Evolutionary conservation across 2,797 vertebrate species (phyloP).

Genomic region (Urosaurus nigricauda): DNA sequence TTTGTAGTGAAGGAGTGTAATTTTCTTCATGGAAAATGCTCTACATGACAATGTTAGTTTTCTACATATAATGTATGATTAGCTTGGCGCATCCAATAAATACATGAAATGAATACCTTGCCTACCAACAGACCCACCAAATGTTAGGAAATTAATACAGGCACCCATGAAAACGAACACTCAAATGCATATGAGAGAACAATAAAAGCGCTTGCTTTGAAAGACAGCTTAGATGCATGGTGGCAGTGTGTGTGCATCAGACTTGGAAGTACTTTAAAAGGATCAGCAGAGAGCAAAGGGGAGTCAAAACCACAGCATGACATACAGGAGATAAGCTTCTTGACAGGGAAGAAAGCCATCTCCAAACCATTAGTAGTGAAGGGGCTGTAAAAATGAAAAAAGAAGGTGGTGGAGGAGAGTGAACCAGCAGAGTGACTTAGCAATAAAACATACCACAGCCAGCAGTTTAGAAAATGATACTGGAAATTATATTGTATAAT

Average conservation of each 20-base stretch:
- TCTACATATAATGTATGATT: constrained; percentile 41
- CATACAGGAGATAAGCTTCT: constrained; percentile 17
- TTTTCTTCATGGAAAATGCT: constrained; percentile 31
- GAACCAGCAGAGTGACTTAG: background rate
- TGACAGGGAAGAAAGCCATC: constrained; percentile 25
- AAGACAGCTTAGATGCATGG: constrained; percentile 29
- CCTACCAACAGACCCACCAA: constrained; percentile 17
- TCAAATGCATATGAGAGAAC: constrained; percentile 21
- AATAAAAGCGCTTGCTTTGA: constrained; percentile 32
- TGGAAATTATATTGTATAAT: constrained; percentile 19
- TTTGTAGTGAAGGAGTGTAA: constrained; percentile 12
- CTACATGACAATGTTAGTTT: background rate
- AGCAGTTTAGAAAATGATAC: constrained; percentile 12
- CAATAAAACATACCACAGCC: background rate
- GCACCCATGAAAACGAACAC: constrained; percentile 35
- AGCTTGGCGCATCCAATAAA: constrained; percentile 33
- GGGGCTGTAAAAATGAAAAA: constrained; percentile 18
- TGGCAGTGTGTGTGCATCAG: background rate
- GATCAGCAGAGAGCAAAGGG: constrained; percentile 40
- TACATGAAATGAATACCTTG: constrained; percentile 35
- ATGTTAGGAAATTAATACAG: constrained; percentile 38
- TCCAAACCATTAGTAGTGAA: constrained; percentile 20
- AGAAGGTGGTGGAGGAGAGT: background rate
- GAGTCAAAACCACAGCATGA: constrained; percentile 28
- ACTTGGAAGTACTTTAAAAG: constrained; percentile 40